A percentile compares a stretch with the other conserved stretches of the same genome.
phyloP scores from a whole-genome alignment of 2,113 vertebrate genomes.

The Indicator indicator region DNA sequence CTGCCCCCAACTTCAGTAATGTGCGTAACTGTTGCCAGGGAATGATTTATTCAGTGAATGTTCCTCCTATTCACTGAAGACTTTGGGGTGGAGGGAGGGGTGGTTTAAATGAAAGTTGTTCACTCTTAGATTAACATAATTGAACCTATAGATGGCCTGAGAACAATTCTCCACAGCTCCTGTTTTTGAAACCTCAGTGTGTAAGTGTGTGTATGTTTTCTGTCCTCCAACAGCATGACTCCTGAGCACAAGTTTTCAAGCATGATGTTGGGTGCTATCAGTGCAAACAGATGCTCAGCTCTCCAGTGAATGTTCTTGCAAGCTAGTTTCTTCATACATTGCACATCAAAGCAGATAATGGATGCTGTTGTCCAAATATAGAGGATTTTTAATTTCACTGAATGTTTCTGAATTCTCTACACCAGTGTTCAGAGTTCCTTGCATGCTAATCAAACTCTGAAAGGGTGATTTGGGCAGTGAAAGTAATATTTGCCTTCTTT shows the following conservation, averaged over 20 bases:
- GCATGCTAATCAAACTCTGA: not conserved
- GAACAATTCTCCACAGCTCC: not conserved
- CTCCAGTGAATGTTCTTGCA: not conserved
- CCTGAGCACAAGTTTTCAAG: not conserved
- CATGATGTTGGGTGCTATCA: not conserved
- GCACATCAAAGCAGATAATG: not conserved
- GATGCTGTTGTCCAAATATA: slow-evolving; percentile 1
- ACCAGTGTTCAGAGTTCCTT: not conserved
- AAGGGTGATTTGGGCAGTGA: not conserved
- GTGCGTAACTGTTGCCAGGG: slow-evolving; percentile 64
- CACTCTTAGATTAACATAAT: slow-evolving; percentile 58
- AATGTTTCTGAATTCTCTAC: not conserved
- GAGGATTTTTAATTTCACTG: not conserved
- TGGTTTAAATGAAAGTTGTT: slow-evolving; percentile 21
- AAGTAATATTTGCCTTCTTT: not conserved
- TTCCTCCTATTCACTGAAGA: slow-evolving; percentile 54
- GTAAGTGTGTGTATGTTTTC: not conserved
- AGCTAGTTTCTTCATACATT: not conserved
- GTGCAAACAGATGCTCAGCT: not conserved
- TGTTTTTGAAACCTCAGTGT: not conserved
- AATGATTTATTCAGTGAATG: slow-evolving; percentile 64
- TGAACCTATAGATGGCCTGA: slow-evolving; percentile 11
- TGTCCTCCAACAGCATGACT: not conserved
- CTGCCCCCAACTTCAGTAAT: slow-evolving; percentile 51
- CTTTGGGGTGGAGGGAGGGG: slow-evolving; percentile 16